Evolutionary conservation across 1,140 invertebrate species (phyloP), one percentile per base, ranked within the genome.

Genomic region (Matsumurasca onukii): DNA sequence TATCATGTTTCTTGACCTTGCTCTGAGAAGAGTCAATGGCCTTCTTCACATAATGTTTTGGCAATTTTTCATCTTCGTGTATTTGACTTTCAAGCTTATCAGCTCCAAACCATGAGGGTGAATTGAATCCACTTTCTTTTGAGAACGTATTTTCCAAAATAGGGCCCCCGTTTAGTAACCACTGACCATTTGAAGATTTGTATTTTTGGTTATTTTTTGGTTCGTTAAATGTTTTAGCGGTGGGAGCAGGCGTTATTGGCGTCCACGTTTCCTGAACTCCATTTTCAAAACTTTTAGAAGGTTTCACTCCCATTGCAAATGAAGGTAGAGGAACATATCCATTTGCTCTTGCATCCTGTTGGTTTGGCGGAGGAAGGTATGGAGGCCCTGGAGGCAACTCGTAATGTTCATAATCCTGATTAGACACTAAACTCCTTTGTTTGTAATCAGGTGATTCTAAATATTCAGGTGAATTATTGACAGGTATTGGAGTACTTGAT

Each of bases 61-160:
- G 9, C 29, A 22, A 25, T 55, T 59, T 15, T 27, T 59, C n/a
- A n/a, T 3, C 22, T 25, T 29, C 51, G 5, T 20, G 15, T 59
- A 17, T 22, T 59, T 17, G 29, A 12, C 29, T 27, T 59, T 59
- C 3, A 15, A 27, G 2, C 17, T 29, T 17, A 59, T 27, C 20
- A 59, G 17, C 24, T 15, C 25, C 29, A 3, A 17, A 1, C 22
- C 22, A 12, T 59, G 24, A 27, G 25, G 17, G 29, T 17, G 15
- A 25, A n/a, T 25, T 3, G 22, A 22, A 29, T 59, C 55, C 24
- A 17, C 55, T 68, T 65, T 67, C 71, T 61, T 63, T 25, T 70
- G 67, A 57, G 31, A 30, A 64, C 51, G 25, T 22, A 51, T 63
- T 69, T 31, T 48, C 13, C 22, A 65, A 48, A 48, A 65, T 48